Conservation (phyloP, 2,113 vertebrate genomes). For the Zosterops pallidus region DNA sequence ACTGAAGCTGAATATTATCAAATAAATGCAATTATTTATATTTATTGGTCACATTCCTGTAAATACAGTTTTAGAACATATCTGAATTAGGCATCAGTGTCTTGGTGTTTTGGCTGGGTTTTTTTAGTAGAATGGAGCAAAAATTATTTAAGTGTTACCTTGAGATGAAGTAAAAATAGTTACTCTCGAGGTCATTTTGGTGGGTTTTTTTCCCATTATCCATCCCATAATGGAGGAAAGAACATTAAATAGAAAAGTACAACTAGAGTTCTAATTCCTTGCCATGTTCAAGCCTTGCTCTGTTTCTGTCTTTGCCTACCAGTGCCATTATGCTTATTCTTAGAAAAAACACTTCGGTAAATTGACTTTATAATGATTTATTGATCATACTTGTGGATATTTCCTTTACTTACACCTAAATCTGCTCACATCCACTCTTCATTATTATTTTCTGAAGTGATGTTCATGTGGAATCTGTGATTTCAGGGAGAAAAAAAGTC, state of each 20-base stretch:
- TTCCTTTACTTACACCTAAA: not conserved
- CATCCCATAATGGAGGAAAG: not conserved
- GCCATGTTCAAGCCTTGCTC: not conserved
- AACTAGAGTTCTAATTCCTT: not conserved
- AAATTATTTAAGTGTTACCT: not conserved
- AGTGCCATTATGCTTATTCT: not conserved
- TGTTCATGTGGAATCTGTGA: not conserved
- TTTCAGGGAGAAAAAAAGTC: not conserved
- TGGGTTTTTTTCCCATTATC: not conserved
- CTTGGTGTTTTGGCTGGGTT: not conserved
- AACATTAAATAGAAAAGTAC: not conserved
- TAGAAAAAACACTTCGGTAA: not conserved
- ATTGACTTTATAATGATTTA: not conserved
- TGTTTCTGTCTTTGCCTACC: not conserved
- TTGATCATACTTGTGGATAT: not conserved
- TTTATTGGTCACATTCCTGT: not conserved
- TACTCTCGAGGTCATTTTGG: not conserved
- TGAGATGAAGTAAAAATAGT: conserved; percentile 12
- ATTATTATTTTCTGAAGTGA: not conserved
- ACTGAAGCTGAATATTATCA: not conserved
- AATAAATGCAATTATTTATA: not conserved
- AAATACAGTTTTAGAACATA: not conserved
- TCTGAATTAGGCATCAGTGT: not conserved
- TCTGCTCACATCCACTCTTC: not conserved
- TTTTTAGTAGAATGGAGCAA: not conserved